Evolutionary conservation across 2,797 vertebrate genomes (phyloP).

Genomic region (Tiaroga cobitis): DNA sequence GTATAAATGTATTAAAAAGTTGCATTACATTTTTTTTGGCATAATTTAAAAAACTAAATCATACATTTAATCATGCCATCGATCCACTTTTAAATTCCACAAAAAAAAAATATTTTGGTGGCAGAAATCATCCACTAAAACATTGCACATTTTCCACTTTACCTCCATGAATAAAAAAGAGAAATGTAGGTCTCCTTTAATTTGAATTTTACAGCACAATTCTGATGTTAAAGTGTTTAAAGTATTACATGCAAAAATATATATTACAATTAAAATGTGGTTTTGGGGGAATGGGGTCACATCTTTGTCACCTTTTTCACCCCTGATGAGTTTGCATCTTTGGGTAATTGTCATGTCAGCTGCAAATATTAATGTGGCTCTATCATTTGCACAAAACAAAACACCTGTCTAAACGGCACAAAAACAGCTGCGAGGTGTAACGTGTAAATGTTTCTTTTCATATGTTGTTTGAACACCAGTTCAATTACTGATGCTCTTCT

Average conservation of each 20-base stretch:
- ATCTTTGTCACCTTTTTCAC: no score
- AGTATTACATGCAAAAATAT: no score
- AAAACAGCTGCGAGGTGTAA: background rate
- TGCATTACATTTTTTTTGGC: background rate
- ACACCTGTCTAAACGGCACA: background rate
- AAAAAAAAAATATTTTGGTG: background rate
- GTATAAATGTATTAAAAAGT: background rate
- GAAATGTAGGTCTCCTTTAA: no score
- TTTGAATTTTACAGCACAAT: no score
- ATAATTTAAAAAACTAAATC: background rate
- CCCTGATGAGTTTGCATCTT: no score
- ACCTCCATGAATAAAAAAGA: no score
- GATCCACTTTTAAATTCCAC: fast-evolving
- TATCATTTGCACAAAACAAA: background rate
- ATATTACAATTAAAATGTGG: no score
- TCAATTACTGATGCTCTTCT: background rate
- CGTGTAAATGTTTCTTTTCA: background rate
- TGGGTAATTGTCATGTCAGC: background rate
- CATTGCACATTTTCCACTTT: no score
- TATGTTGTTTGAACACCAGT: background rate
- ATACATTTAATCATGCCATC: background rate
- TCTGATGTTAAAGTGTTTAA: no score
- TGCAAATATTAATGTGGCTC: background rate
- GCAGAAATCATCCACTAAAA: no score
- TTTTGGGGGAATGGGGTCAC: no score